Percentiles rank a stretch among this genome's conserved stretches.
phyloP scores from a whole-genome alignment of 2,113 vertebrate species.

The Anser cygnoides region DNA sequence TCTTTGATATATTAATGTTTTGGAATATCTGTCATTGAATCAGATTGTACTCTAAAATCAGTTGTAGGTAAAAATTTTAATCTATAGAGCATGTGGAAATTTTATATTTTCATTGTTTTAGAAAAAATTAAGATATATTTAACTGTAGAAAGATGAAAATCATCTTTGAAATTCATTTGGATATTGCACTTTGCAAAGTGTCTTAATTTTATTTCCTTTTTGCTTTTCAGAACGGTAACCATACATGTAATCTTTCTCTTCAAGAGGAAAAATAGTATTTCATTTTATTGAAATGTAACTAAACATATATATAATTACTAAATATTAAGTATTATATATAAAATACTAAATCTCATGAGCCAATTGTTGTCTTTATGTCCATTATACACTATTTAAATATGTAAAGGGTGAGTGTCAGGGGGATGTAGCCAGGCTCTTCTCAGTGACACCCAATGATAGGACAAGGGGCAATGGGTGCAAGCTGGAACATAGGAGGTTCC shows the following conservation, averaged over 20 bases:
- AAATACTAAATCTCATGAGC: background rate
- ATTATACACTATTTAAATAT: background rate
- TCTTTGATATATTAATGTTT: background rate
- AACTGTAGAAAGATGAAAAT: background rate
- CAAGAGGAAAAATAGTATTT: background rate
- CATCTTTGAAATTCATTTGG: background rate
- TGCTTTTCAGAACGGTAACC: background rate
- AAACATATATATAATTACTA: background rate
- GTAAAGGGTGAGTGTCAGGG: too few relatives aligned
- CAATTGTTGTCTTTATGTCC: background rate
- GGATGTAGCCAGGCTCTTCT: too few relatives aligned
- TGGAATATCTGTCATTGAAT: background rate
- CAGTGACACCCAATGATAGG: too few relatives aligned
- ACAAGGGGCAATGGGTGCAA: too few relatives aligned
- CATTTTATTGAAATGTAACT: background rate
- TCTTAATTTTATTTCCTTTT: background rate
- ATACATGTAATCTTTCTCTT: background rate
- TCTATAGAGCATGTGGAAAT: background rate
- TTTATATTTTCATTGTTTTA: background rate
- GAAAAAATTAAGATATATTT: background rate
- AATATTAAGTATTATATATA: background rate
- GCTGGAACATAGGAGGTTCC: too few relatives aligned
- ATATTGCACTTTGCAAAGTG: background rate
- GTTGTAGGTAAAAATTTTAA: background rate
- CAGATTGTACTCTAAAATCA: background rate